Conservation (phyloP, 2,797 vertebrate species). For the Percopsis omiscomaycus region DNA sequence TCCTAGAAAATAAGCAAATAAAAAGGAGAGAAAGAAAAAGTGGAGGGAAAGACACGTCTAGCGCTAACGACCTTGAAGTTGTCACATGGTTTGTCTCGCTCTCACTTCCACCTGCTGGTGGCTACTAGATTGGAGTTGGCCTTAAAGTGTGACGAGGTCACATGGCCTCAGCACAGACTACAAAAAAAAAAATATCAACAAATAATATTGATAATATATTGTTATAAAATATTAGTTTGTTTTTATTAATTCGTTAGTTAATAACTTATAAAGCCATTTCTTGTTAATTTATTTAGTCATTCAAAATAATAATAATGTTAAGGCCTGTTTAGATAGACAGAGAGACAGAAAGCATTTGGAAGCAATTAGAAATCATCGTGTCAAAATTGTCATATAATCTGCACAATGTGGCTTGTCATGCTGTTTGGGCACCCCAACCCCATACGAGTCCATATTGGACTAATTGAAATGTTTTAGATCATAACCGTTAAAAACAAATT, state of each 20-base stretch:
- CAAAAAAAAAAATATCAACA: too few species aligned
- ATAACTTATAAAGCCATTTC: neutral
- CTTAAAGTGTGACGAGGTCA: too few species aligned
- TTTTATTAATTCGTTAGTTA: neutral
- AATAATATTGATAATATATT: neutral
- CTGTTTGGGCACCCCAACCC: conserved; percentile 42
- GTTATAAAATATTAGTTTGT: neutral
- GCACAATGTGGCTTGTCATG: conserved; percentile 53
- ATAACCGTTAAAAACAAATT: conserved; percentile 82
- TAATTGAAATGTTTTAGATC: conserved; percentile 83
- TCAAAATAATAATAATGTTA: too few species aligned
- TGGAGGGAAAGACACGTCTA: conserved; percentile 5
- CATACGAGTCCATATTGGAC: conserved; percentile 63
- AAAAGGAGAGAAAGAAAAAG: conserved; percentile 19
- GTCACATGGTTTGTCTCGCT: neutral
- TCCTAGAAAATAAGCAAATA: conserved; percentile 36
- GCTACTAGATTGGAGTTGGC: too few species aligned
- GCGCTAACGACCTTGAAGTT: conserved; percentile 75
- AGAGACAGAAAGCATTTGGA: conserved; percentile 14
- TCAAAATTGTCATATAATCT: conserved; percentile 31
- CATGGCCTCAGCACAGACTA: too few species aligned
- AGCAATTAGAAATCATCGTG: conserved; percentile 57
- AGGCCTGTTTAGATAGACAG: too few species aligned
- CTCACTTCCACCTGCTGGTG: too few species aligned
- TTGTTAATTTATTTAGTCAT: neutral